Evolutionary conservation across 2,113 vertebrate genomes (phyloP), one percentile per base, ranked within the genome.

Genomic region (Hyperoodon ampullatus): DNA sequence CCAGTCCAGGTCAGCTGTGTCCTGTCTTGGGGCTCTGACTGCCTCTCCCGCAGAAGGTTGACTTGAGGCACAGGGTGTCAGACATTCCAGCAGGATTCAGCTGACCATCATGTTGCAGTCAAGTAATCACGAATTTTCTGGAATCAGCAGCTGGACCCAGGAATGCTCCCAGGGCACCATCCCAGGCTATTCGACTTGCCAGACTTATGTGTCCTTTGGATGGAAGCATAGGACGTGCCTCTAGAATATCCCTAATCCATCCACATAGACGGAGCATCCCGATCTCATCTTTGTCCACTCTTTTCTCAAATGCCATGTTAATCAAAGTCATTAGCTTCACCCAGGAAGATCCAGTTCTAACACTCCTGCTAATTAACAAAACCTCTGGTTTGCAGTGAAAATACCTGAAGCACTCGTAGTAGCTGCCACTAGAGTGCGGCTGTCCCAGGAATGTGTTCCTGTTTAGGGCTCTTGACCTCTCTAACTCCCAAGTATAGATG

Each of bases 71-170:
- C 12, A 8, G 9, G 74, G 8, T 28, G 35, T 50, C 50, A 13
- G 6, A 26, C 71, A 39, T 88, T 87, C 72, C 21, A 4, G 75
- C 42, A 93, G 55, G 53, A 60, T 21, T 80, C 75, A 14, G 15
- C 78, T 26, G 42, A 60, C 42, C 30, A 1, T 35, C 1, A 23
- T 8, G 8, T 23, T 39, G 60, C 50, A 44, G 28, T 90, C 90
- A 58, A 23, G 78, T 61, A 63, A 58, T 66, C 30, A 65, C 0
- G 5, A 86, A 55, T 83, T 93, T 84, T 90, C 80, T 94, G 88
- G 39, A 66, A 81, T 95, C 86, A 66, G 82, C 58, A 33, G 44
- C 44, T 58, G 26, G 75, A 90, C 66, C 44, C 44, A 84, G n/a
- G n/a, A 90, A 81, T 90, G 68, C 2, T 5, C 75, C 81, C 55